Base-by-base conservation (phyloP, 2,888 invertebrate genomes). In the Aleiodes leptofemur region DNA sequence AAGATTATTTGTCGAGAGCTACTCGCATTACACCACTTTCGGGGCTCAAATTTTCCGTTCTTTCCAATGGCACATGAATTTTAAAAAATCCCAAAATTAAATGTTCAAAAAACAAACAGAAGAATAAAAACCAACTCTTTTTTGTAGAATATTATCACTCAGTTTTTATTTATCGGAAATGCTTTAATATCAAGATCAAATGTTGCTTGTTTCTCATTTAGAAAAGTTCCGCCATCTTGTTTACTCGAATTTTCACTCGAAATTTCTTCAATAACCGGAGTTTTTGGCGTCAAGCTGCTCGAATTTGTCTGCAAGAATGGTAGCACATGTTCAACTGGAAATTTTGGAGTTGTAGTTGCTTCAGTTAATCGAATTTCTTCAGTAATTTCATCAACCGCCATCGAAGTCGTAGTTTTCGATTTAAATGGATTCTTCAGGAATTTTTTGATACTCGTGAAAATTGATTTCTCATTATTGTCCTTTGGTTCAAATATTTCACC, bases 111-210 rank as follows among this genome's bases (percentile, higher is more conserved):
- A 43, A 43, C 1, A 2, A 1, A 23, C 23, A 23, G 8, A 9
- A 11, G 7, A 8, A 57, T 7, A 13, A 57, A 23, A 31, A 55
- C 4, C 2, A 55, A n/a, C 55, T 55, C n/a, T 55, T 55, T 16
- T 16, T 14, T 11, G 14, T n/a, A 11, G 9, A 3, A 43, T 9
- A 43, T 43, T 11, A 9, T 43, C 1, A 43, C 11, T 43, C 7
- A 43, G 8, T 43, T 43, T 53, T 16, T n/a, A 59, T 51, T 23
- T 23, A 77, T 69, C 7, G 78, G 78, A 29, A 73, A 13, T n/a
- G 78, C 75, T 74, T 73, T 69, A 48, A 77, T 74, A 13, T 77
- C 73, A n/a, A 78, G 43, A 16, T 78, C 78, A 59, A 78, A 78
- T 8, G 72, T 76, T 1, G 69, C 76, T 5, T 71, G 73, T 34